phyloP scores from a whole-genome alignment of 2,113 vertebrate genomes.

The Oenanthe oenanthe region DNA sequence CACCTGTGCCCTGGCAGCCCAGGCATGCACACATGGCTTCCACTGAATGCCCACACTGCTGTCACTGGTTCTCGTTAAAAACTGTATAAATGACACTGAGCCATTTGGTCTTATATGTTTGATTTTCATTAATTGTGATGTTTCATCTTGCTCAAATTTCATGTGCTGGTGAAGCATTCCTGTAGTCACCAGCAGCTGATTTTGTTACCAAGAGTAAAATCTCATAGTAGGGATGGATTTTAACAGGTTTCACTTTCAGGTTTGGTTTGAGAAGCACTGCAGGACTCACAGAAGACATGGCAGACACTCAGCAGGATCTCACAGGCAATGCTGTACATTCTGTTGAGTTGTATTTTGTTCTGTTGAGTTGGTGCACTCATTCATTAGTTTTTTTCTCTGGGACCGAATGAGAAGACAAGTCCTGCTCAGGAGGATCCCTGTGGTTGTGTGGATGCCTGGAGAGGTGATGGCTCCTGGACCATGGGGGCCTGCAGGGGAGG shows the following conservation, averaged over 20 bases:
- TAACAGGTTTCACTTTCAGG: background rate
- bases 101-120: background rate
- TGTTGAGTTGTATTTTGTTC: fast-evolving
- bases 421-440: background rate
- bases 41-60: background rate
- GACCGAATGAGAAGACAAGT: background rate
- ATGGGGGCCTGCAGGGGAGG: background rate
- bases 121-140: background rate
- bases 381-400: background rate
- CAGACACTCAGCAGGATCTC: background rate
- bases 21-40: background rate
- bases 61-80: background rate
- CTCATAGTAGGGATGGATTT: background rate
- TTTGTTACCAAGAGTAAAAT: background rate
- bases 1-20: background rate
- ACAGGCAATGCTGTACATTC: fast-evolving
- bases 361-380: background rate
- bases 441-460: no score
- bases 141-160: background rate
- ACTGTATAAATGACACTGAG: fast-evolving
- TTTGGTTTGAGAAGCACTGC: background rate
- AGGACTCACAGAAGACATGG: fast-evolving
- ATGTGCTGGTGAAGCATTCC: background rate
- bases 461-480: fast-evolving
- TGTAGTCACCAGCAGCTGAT: background rate